Percentiles rank a stretch among this genome's conserved stretches.
These are phyloP conservation scores for Melanophora roralis DNA, from an alignment of 2,888 invertebrate species.

Conservation along the genomic window DNA sequence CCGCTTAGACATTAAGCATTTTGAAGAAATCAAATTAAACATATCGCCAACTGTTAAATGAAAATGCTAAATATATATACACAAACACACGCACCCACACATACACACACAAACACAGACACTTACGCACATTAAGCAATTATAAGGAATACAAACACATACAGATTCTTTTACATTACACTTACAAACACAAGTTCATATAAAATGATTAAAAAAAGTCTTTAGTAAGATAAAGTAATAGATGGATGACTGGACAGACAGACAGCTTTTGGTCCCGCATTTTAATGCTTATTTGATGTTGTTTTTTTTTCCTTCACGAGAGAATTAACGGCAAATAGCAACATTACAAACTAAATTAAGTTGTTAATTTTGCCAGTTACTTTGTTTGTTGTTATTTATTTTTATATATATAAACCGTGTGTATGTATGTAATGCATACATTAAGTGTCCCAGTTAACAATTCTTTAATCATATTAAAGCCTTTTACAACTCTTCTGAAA, in stretches of 20 bases:
- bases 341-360: slow-evolving; percentile 57
- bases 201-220: slow-evolving; percentile 16
- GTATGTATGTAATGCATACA: too few relatives aligned
- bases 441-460: too few relatives aligned
- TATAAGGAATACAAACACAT: background rate
- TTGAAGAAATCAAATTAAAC: slow-evolving; percentile 51
- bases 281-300: slow-evolving; percentile 55
- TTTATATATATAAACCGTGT: background rate
- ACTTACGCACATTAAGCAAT: slow-evolving; percentile 18
- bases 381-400: background rate
- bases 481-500: too few relatives aligned
- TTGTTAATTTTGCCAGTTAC: slow-evolving; percentile 52
- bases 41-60: slow-evolving; percentile 48
- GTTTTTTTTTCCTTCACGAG: slow-evolving; percentile 33
- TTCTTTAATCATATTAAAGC: too few relatives aligned
- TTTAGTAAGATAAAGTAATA: slow-evolving; percentile 15
- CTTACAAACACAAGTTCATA: background rate
- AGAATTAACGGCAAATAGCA: slow-evolving; percentile 42
- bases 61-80: slow-evolving; percentile 9
- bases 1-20: slow-evolving; percentile 50
- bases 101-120: background rate
- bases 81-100: background rate
- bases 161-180: background rate
- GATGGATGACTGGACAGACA: slow-evolving; percentile 14
- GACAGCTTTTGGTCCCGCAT: slow-evolving; percentile 54